Evolutionary conservation across 2,888 invertebrate genomes (phyloP), one percentile per base, ranked within the genome.

Genomic region (Trissoscelio sp.): DNA sequence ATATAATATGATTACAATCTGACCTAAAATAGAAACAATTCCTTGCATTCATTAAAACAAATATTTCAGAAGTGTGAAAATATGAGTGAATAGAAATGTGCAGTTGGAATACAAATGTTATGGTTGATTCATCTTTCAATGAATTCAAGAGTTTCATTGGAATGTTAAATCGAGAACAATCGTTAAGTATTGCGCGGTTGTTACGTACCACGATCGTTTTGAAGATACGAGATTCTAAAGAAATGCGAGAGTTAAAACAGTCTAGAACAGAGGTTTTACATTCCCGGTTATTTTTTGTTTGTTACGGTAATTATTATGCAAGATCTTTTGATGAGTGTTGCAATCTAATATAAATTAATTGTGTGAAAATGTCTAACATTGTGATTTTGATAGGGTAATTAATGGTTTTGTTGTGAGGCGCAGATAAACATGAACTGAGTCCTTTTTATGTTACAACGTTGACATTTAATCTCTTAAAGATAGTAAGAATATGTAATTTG

Each of bases 331-430:
- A 16, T 7, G 53, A 14, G 16, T 55, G 34, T 31, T 14, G 53
- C 28, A 31, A 31, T 55, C 14, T 31, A 31, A 31, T 16, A 20
- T 6, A 16, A 31, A n/a, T 55, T 53, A 53, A 24, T 53, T 31
- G 53, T 14, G 53, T 53, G 53, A 53, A 28, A 28, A 28, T 28
- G 24, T 28, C n/a, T 53, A 31, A 53, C 22, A n/a, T 20, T 11
- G 31, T 14, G 53, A 53, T 53, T 53, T 11, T n/a, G 24, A 24
- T 53, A n/a, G 24, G 31, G n/a, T 53, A 53, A 48, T 48, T 48
- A 48, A 48, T 48, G 48, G n/a, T n/a, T 20, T 18, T 53, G 6
- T 14, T 20, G 20, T 14, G 14, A 22, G 48, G 11, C n/a, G 53
- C n/a, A 24, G 53, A 53, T 53, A 31, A 53, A 53, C 28, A 14